Evolutionary conservation across 2,113 vertebrate species (phyloP).

Genomic region (Aegithalos caudatus): DNA sequence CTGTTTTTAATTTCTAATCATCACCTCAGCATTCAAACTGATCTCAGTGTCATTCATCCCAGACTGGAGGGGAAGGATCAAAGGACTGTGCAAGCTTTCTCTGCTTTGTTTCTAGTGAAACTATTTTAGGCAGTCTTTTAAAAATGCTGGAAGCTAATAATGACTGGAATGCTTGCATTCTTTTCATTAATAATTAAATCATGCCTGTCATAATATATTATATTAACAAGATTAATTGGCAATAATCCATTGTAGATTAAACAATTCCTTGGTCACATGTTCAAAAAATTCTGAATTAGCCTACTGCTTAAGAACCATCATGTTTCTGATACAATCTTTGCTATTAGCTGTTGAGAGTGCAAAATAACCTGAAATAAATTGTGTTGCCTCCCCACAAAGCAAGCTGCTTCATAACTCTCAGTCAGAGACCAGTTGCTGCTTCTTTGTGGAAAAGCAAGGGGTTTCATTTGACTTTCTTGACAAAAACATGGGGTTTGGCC

Average conservation of each 20-base stretch:
- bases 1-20: not conserved
- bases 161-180: not conserved
- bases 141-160: not conserved
- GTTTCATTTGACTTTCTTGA: slow-evolving; percentile 27
- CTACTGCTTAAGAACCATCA: not conserved
- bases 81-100: not conserved
- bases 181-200: not conserved
- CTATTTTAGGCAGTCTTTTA: not conserved
- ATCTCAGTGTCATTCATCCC: not conserved
- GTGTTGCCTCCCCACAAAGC: not conserved
- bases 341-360: not conserved
- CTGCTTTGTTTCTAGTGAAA: not conserved
- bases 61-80: not conserved
- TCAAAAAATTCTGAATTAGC: not conserved
- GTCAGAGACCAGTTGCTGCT: not conserved
- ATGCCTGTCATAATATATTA: not conserved
- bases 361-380: not conserved
- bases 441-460: not conserved
- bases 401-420: not conserved
- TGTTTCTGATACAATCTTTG: not conserved
- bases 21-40: not conserved
- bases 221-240: not conserved
- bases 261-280: not conserved
- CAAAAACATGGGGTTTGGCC: slow-evolving; percentile 34
- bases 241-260: not conserved